Conservation (phyloP, 2,797 vertebrate genomes). For the Rhinoraja longicauda region DNA sequence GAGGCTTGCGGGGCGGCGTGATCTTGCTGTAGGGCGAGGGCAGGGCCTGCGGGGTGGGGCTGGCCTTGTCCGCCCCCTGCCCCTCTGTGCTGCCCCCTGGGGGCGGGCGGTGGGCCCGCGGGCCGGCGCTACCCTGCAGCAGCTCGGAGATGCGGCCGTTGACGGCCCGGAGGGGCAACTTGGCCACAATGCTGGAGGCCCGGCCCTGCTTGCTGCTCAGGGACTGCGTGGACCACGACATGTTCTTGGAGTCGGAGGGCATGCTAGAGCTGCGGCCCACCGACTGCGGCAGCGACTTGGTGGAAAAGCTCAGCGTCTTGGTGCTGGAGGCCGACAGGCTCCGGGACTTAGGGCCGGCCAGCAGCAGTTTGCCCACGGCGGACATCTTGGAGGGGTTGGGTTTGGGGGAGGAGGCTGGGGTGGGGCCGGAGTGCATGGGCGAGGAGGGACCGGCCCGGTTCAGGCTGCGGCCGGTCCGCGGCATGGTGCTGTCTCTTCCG, state of each 20-base stretch:
- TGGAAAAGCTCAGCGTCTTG: slow-evolving; percentile 76
- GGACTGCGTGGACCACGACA: slow-evolving; percentile 76
- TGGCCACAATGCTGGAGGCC: slow-evolving; percentile 70
- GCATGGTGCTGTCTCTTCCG: slow-evolving; percentile 74
- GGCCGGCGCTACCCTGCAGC: slow-evolving; percentile 58
- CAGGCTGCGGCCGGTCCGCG: slow-evolving; percentile 68
- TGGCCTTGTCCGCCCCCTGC: slow-evolving; percentile 45
- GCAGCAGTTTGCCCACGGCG: slow-evolving; percentile 79
- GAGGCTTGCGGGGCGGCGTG: slow-evolving; percentile 77
- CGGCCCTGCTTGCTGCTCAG: slow-evolving; percentile 70
- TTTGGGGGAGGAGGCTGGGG: slow-evolving; percentile 61
- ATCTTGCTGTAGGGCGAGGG: slow-evolving; percentile 89
- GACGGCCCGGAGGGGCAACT: slow-evolving; percentile 71
- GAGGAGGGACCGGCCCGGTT: slow-evolving; percentile 68
- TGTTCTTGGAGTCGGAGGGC: slow-evolving; percentile 73
- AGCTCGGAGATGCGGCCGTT: slow-evolving; percentile 85
- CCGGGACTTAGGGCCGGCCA: slow-evolving; percentile 76
- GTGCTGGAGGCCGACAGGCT: slow-evolving; percentile 74
- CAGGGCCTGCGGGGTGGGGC: slow-evolving; percentile 63
- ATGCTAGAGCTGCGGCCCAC: slow-evolving; percentile 75
- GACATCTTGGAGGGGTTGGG: slow-evolving; percentile 73
- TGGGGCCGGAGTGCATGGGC: slow-evolving; percentile 58
- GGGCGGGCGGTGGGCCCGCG: background rate
- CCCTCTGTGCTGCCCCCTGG: slow-evolving; percentile 62
- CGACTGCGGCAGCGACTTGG: slow-evolving; percentile 73